Conservation (phyloP, 1,140 invertebrate species). For the Cryptotermes secundus region DNA sequence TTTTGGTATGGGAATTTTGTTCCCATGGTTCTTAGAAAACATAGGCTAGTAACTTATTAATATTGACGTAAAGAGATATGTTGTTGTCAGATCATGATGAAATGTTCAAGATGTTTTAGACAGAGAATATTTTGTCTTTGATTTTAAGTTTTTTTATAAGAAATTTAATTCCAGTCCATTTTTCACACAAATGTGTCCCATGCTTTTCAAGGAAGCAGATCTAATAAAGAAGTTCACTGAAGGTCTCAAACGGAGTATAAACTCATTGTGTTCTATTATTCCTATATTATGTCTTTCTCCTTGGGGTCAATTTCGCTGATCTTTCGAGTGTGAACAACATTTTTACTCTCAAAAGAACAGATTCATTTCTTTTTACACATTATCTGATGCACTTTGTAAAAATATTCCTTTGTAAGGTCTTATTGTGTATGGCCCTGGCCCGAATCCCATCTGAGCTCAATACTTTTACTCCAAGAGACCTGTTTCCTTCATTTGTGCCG, state of each 20-base stretch:
- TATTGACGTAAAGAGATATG: too few relatives aligned
- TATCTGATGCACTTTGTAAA: not conserved
- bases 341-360: not conserved
- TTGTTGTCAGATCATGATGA: too few relatives aligned
- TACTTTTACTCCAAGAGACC: not conserved
- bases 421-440: not conserved
- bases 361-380: not conserved
- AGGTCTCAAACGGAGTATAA: not conserved
- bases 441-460: not conserved
- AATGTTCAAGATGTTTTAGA: too few relatives aligned
- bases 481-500: not conserved
- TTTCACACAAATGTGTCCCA: not conserved
- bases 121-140: too few relatives aligned
- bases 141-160: too few relatives aligned
- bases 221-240: slow-evolving; percentile 3
- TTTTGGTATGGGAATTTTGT: too few relatives aligned
- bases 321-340: not conserved
- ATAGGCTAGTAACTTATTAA: too few relatives aligned
- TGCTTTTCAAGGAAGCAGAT: not conserved
- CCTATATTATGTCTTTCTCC: not conserved
- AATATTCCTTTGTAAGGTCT: not conserved
- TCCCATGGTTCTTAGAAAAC: too few relatives aligned
- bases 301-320: slow-evolving; percentile 9
- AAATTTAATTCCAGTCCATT: not conserved
- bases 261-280: not conserved